These are phyloP conservation scores for Helogale parvula DNA, from an alignment of 2,113 vertebrate species.

Conservation along the genomic window DNA sequence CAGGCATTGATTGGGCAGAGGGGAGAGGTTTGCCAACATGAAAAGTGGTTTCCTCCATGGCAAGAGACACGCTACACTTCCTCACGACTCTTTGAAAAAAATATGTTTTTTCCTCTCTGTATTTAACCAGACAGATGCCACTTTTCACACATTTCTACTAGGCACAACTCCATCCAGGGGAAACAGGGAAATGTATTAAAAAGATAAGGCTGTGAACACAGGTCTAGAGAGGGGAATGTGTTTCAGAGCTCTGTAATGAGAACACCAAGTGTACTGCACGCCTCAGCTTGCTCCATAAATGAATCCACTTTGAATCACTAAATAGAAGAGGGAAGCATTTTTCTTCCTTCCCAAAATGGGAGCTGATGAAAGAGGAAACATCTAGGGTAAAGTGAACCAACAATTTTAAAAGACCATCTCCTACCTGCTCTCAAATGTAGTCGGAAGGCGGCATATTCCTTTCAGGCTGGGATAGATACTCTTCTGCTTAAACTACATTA, in stretches of 20 bases:
- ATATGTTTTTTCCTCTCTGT: slow-evolving; percentile 85
- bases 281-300: slow-evolving; percentile 86
- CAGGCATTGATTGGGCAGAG: slow-evolving; percentile 80
- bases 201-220: slow-evolving; percentile 88
- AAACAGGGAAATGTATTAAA: slow-evolving; percentile 88
- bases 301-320: slow-evolving; percentile 87
- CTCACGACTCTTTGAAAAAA: slow-evolving; percentile 83
- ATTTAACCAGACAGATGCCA: slow-evolving; percentile 83
- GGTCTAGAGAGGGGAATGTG: slow-evolving; percentile 87
- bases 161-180: slow-evolving; percentile 84
- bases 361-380: slow-evolving; percentile 86
- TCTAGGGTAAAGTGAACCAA: slow-evolving; percentile 84
- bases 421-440: slow-evolving; percentile 87
- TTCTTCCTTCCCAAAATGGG: slow-evolving; percentile 77
- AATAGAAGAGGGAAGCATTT: slow-evolving; percentile 86
- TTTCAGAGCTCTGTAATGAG: slow-evolving; percentile 87
- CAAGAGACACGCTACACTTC: slow-evolving; percentile 82
- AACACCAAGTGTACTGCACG: slow-evolving; percentile 85
- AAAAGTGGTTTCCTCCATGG: slow-evolving; percentile 84
- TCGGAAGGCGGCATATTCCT: slow-evolving; percentile 82
- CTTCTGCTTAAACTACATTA: slow-evolving; percentile 83
- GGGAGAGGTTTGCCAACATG: slow-evolving; percentile 83
- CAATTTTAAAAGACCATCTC: slow-evolving; percentile 87
- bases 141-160: slow-evolving; percentile 82
- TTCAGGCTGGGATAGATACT: slow-evolving; percentile 81